Evolutionary conservation across 2,888 invertebrate genomes (phyloP).

Genomic region (Hyppa rectilinea): DNA sequence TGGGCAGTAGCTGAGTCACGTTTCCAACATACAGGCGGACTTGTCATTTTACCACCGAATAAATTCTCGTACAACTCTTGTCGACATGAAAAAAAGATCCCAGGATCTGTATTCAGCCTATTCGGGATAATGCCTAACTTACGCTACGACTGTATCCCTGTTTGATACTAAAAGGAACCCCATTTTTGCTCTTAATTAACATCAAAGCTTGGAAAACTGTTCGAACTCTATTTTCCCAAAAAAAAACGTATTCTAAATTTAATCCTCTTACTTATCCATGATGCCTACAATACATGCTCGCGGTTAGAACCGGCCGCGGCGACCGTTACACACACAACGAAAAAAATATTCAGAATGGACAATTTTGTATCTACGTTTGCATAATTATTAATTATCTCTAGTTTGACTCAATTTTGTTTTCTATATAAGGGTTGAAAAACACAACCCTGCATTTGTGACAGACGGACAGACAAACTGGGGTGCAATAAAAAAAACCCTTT

Average conservation of each 20-base stretch:
- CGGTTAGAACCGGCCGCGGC: slow-evolving; percentile 10
- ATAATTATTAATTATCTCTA: neutral
- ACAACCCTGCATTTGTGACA: neutral
- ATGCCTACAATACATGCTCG: neutral
- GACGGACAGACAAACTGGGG: neutral
- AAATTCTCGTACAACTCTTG: neutral
- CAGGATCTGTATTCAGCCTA: neutral
- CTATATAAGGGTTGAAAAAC: neutral
- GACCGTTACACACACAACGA: slow-evolving; percentile 28
- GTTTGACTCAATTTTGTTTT: neutral
- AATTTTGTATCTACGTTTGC: slow-evolving; percentile 10
- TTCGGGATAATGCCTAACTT: neutral
- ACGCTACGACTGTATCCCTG: too few relatives aligned
- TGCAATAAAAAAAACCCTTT: neutral
- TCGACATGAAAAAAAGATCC: neutral
- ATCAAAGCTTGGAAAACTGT: neutral
- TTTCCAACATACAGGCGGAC: neutral
- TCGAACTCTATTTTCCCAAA: too few relatives aligned
- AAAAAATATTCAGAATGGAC: slow-evolving; percentile 22
- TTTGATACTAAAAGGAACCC: neutral
- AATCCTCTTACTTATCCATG: too few relatives aligned
- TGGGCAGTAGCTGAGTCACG: neutral
- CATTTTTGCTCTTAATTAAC: neutral
- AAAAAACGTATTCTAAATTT: too few relatives aligned
- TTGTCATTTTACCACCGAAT: neutral